Evolutionary conservation across 1,140 invertebrate genomes (phyloP), one percentile per base, ranked within the genome.

Genomic region (Chionoecetes opilio): DNA sequence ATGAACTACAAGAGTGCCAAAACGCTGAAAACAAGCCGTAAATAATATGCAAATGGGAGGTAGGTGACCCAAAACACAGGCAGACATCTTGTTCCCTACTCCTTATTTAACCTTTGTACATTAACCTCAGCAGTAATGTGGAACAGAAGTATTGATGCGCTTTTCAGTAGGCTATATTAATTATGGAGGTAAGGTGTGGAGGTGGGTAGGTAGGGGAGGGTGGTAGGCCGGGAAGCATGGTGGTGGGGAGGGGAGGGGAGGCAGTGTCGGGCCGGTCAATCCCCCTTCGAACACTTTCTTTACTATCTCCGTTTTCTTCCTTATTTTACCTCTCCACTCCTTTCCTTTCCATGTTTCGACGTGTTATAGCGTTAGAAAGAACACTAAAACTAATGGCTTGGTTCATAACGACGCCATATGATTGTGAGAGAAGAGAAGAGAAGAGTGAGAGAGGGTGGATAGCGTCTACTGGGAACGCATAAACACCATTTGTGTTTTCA

Each of bases 241-340:
- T 17, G 21, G 63, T 75, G 63, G 26, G n/a, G 21, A n/a, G 63
- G 63, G 5, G 6, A 8, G n/a, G 26, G 63, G n/a, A 26, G n/a
- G 63, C 11, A n/a, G 63, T 21, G 63, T 26, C 63, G 63, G 63
- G 63, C 63, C 63, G 63, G 63, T 75, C 63, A 75, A 75, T 75
- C 63, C 63, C 63, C 63, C 63, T 75, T n/a, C 63, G n/a, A 75
- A 75, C 63, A 75, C 63, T 75, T 75, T 75, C 63, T 75, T 75
- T 26, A 75, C 63, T 11, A 53, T 75, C 26, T n/a, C 63, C 63
- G n/a, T 75, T 75, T 75, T 75, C 63, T 75, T 75, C 63, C 21
- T 75, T 75, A 75, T 75, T 75, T 75, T 2, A 75, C 63, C 41
- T 75, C 1, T n/a, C n/a, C n/a, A n/a, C 63, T 26, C 21, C n/a